Evolutionary conservation across 2,888 invertebrate species (phyloP).

Genomic region (Scelioninae gen. 2): DNA sequence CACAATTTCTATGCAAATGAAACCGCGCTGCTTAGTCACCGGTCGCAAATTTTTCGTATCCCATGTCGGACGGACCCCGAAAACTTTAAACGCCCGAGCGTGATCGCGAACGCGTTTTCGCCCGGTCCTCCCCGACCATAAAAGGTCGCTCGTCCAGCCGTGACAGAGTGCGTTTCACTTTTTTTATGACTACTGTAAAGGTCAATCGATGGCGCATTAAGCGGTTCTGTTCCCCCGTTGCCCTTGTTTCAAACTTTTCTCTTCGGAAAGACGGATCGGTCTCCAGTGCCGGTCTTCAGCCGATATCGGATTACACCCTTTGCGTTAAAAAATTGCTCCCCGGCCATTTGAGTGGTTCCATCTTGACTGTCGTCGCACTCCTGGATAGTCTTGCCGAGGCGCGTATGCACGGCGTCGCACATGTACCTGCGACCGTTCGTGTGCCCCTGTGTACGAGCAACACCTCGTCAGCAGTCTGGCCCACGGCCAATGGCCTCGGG

Average conservation of each 20-base stretch:
- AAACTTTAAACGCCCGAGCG: conserved; percentile 21
- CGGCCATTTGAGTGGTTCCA: conserved; percentile 30
- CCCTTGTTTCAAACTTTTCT: conserved; percentile 7
- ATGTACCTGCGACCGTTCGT: conserved; percentile 41
- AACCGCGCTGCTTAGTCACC: conserved; percentile 33
- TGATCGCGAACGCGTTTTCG: conserved; percentile 25
- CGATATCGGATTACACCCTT: conserved; percentile 39
- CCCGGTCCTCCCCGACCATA: neutral
- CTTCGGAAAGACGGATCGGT: conserved; percentile 32
- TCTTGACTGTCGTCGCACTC: conserved; percentile 41
- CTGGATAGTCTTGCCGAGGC: conserved; percentile 38
- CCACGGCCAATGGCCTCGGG: conserved; percentile 66
- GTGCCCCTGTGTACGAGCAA: conserved; percentile 56
- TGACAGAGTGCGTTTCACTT: conserved; percentile 40
- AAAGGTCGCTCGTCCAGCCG: conserved; percentile 33
- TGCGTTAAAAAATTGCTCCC: conserved; percentile 33
- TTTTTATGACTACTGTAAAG: conserved; percentile 47
- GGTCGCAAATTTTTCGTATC: conserved; percentile 36
- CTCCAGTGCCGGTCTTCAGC: conserved; percentile 15
- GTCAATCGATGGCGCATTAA: conserved; percentile 40
- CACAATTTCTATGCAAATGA: conserved; percentile 37
- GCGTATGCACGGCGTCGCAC: conserved; percentile 14
- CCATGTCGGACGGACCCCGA: conserved; percentile 18
- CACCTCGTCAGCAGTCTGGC: conserved; percentile 67
- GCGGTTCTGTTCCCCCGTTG: neutral